A percentile compares a stretch with the other conserved stretches of the same genome.
These are phyloP conservation scores for Glandiceps talaboti DNA, from an alignment of 53 echinoderm and acorn worm genomes.

Conservation along the genomic window DNA sequence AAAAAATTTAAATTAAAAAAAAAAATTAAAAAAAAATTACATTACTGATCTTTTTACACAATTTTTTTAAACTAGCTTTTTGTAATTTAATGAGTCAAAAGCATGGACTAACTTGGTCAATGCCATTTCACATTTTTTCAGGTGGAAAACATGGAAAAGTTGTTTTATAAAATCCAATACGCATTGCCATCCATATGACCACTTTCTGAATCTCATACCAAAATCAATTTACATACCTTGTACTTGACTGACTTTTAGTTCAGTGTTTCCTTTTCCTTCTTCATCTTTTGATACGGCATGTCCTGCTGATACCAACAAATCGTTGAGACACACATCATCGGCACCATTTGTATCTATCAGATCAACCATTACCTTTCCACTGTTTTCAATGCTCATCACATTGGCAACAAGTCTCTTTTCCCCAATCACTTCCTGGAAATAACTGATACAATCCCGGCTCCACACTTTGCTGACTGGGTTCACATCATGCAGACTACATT, in stretches of 20 bases:
- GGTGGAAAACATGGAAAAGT: too few species aligned
- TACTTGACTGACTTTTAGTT: background rate
- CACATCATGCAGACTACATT: conserved; percentile 23
- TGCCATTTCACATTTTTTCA: too few species aligned
- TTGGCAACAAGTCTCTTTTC: conserved; percentile 6
- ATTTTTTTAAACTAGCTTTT: too few species aligned
- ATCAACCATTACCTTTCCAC: conserved; percentile 14
- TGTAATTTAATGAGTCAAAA: too few species aligned
- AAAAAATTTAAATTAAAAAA: too few species aligned
- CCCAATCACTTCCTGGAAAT: background rate
- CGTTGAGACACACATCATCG: conserved; percentile 58
- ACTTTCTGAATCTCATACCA: too few species aligned
- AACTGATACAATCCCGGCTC: background rate
- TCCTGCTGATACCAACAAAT: conserved; percentile 27
- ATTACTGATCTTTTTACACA: too few species aligned
- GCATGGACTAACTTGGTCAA: too few species aligned
- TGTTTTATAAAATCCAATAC: too few species aligned
- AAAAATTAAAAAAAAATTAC: too few species aligned
- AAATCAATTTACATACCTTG: too few species aligned
- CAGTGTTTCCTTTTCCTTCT: background rate
- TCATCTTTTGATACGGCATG: background rate
- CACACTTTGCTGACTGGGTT: background rate
- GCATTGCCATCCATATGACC: too few species aligned
- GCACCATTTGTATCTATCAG: conserved; percentile 73
- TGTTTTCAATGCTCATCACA: conserved; percentile 3